Percentiles rank a stretch among this genome's conserved stretches.
These are phyloP conservation scores for Leptopterna dolabrata DNA, from an alignment of 2,888 invertebrate species.

Conservation along the genomic window DNA sequence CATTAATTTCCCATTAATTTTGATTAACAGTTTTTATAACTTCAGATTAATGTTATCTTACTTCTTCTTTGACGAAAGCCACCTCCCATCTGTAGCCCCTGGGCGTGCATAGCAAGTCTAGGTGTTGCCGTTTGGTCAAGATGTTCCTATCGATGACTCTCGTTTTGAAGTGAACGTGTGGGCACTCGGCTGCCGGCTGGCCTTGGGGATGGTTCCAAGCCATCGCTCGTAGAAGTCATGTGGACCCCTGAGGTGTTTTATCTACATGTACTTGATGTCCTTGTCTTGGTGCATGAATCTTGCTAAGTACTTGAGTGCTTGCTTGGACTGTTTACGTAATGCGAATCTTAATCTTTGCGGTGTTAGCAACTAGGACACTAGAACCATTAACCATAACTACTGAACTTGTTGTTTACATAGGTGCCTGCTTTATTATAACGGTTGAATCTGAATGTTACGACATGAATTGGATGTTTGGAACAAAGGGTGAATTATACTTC, in stretches of 20 bases:
- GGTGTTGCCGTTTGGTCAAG: slow-evolving; percentile 13
- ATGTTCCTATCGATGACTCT: not conserved
- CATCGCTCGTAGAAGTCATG: not conserved
- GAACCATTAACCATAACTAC: no score
- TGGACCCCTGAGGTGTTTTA: not conserved
- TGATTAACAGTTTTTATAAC: no score
- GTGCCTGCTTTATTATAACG: no score
- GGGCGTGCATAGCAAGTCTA: slow-evolving; percentile 30
- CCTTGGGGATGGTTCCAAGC: not conserved
- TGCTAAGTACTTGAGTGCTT: not conserved
- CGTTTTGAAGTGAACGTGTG: slow-evolving; percentile 41
- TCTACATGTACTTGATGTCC: not conserved
- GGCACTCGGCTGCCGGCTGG: slow-evolving; percentile 8
- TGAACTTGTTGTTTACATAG: no score
- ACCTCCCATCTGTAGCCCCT: slow-evolving; percentile 24
- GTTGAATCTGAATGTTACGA: no score
- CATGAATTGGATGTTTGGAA: no score
- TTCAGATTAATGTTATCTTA: no score
- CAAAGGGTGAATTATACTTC: no score
- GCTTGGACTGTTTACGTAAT: not conserved
- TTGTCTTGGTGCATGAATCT: not conserved
- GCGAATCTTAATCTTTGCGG: not conserved
- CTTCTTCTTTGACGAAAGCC: not conserved
- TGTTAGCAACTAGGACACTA: no score
- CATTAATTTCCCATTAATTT: no score